Evolutionary conservation across 2,113 vertebrate species (phyloP).

Genomic region (Perca fluviatilis): DNA sequence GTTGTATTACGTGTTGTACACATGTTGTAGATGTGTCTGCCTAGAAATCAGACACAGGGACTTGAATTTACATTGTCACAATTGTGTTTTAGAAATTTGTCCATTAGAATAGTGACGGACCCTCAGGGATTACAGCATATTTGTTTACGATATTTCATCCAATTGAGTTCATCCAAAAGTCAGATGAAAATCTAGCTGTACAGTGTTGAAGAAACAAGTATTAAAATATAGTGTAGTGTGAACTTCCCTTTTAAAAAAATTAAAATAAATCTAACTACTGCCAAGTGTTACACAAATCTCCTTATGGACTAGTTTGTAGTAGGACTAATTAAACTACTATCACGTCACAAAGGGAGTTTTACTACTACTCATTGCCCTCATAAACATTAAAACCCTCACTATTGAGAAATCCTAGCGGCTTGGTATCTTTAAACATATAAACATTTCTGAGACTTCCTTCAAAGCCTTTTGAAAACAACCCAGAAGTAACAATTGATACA

Average conservation of each 20-base stretch:
- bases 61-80: no score
- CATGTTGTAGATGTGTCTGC: no score
- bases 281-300: not conserved
- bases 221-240: not conserved
- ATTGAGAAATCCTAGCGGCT: slow-evolving; percentile 80
- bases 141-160: not conserved
- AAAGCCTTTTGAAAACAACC: slow-evolving; percentile 87
- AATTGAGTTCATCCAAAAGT: no score
- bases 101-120: no score
- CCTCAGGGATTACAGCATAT: not conserved
- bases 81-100: no score
- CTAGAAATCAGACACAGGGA: no score
- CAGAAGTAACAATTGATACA: slow-evolving; percentile 80
- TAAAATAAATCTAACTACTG: not conserved
- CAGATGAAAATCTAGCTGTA: not conserved
- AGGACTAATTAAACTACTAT: not conserved
- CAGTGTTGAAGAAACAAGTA: slow-evolving; percentile 3
- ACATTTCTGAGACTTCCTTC: slow-evolving; percentile 88
- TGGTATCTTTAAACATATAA: slow-evolving; percentile 87
- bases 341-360: not conserved
- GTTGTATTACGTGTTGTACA: not conserved
- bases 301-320: not conserved
- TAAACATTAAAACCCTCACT: slow-evolving; percentile 89
- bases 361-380: slow-evolving; percentile 74
- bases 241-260: not conserved